phyloP scores from a whole-genome alignment of 2,113 vertebrate genomes.

The Myodes glareolus region DNA sequence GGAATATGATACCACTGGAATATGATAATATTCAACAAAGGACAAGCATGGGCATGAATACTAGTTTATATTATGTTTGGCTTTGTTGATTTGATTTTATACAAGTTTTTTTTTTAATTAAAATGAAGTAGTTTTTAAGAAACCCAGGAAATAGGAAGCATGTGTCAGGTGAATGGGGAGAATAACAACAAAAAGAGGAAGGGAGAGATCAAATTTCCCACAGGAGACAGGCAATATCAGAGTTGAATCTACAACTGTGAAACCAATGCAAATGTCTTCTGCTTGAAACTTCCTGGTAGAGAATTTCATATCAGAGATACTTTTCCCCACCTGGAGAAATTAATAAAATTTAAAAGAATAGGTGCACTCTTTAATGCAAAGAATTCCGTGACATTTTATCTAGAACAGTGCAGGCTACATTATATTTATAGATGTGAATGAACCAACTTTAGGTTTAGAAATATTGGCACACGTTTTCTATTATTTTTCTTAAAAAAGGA shows the following conservation, averaged over 20 bases:
- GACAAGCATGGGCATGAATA: neutral
- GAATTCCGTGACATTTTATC: neutral
- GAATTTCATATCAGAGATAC: constrained; percentile 53
- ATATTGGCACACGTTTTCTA: neutral
- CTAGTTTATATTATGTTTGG: constrained; percentile 13
- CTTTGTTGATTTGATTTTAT: constrained; percentile 19
- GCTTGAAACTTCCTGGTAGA: neutral
- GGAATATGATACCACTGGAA: neutral
- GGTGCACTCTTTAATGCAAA: neutral
- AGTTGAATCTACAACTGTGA: constrained; percentile 15
- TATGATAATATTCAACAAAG: neutral
- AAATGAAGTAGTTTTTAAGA: neutral
- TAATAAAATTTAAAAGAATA: constrained; percentile 53
- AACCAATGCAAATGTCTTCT: constrained; percentile 49
- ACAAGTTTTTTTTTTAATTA: constrained; percentile 4
- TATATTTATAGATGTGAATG: neutral
- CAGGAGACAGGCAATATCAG: neutral
- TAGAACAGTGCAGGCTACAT: neutral
- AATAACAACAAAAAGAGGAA: neutral
- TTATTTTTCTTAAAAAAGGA: neutral
- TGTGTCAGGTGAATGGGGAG: neutral
- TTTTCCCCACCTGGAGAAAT: neutral
- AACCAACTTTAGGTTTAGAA: neutral
- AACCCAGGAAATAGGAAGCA: neutral
- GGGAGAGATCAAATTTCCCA: neutral